Evolutionary conservation across 2,888 invertebrate species (phyloP).

Genomic region (Leptinotarsa peninsularis): DNA sequence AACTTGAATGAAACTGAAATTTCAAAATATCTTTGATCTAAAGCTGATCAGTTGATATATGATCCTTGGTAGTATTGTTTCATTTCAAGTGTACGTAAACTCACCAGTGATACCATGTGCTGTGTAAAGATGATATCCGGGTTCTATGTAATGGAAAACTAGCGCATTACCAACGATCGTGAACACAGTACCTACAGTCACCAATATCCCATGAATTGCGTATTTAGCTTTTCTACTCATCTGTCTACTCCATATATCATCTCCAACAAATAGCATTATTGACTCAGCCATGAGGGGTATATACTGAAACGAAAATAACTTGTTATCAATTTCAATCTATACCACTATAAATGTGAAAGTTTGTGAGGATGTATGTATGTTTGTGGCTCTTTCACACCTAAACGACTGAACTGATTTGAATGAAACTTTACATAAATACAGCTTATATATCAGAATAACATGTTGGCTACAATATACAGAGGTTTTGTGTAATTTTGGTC

Average conservation of each 20-base stretch:
- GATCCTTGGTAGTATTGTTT: neutral
- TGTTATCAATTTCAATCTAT: neutral
- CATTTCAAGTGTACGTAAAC: neutral
- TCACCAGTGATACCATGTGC: conserved; percentile 59
- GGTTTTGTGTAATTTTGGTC: too few species aligned
- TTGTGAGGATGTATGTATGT: too few species aligned
- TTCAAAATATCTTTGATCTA: too few species aligned
- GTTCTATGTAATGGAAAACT: conserved; percentile 48
- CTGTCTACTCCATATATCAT: conserved; percentile 2
- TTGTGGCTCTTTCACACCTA: too few species aligned
- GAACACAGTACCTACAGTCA: conserved; percentile 50
- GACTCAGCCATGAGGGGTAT: conserved; percentile 18
- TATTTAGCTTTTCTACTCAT: conserved; percentile 51
- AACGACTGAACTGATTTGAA: too few species aligned
- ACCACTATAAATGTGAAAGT: neutral
- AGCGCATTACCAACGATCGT: conserved; percentile 53
- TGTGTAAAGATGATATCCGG: conserved; percentile 54
- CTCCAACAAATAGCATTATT: conserved; percentile 2
- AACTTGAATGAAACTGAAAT: too few species aligned
- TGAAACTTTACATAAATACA: too few species aligned
- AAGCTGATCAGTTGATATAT: too few species aligned
- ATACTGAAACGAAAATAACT: neutral
- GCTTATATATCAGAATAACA: too few species aligned
- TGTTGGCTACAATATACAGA: too few species aligned
- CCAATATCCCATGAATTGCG: conserved; percentile 53